Evolutionary conservation across 2,113 vertebrate species (phyloP), one percentile per base, ranked within the genome.

Genomic region (Pedetes capensis): DNA sequence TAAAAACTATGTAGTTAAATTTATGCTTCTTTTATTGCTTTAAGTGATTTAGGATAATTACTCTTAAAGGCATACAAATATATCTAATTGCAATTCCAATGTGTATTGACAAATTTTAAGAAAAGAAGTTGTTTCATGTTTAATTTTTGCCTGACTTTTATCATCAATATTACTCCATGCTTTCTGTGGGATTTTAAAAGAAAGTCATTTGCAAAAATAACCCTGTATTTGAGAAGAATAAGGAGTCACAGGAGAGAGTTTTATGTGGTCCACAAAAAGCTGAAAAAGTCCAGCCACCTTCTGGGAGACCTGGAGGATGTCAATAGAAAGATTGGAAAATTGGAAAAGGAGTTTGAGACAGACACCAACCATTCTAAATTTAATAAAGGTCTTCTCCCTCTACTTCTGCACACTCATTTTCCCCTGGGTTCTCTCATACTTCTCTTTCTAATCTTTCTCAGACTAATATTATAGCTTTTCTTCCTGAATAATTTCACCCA

Each of bases 131-230:
- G n/a, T 39, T 88, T 68, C 17, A 53, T 12, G 34, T 78, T 95
- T 88, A 59, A 83, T 39, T 79, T 89, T 89, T 95, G 16, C 20
- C 16, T 71, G 12, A 61, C 27, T 39, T 93, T 95, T 91, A 47
- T 79, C 22, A 44, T 95, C 23, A 86, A 8, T 64, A 49, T 71
- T 69, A 22, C 5, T 51, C 34, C n/a, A 42, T 74, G n/a, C 2
- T 18, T 61, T 75, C 16, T 92, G 18, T 69, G 17, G 8, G 72
- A 4, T 68, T 53, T 93, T 82, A 78, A 93, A 89, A 95, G 63
- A 89, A 96, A 92, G 61, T 55, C 29, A 59, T 42, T 25, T 85
- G 37, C 72, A 93, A 93, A 95, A 75, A 20, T 76, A 94, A 83
- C 14, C 3, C 6, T 44, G 27, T 64, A 57, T 6, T 27, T 78